These are phyloP conservation scores for Dicaeum eximium DNA, from an alignment of 2,113 vertebrate genomes.

Conservation along the genomic window DNA sequence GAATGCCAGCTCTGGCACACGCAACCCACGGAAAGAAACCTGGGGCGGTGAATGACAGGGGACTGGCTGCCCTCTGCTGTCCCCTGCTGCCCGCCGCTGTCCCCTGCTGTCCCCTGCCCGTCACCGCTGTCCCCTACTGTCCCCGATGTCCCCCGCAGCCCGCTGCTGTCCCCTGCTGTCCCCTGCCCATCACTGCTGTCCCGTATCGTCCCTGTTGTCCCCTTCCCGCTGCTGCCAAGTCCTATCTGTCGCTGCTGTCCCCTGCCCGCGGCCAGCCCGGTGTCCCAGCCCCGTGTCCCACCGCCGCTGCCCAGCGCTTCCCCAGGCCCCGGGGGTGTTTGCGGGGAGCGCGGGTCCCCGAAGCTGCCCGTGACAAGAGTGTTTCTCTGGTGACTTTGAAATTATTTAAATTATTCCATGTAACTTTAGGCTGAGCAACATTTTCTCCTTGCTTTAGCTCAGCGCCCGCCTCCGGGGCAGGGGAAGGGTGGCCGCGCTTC, in stretches of 20 bases:
- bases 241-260: background rate
- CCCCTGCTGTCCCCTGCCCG: background rate
- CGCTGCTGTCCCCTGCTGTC: fast-evolving
- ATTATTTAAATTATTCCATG: background rate
- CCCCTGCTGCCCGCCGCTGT: background rate
- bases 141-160: background rate
- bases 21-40: fast-evolving
- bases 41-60: background rate
- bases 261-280: background rate
- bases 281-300: background rate
- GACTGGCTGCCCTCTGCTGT: background rate
- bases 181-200: fast-evolving
- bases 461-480: background rate
- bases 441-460: background rate
- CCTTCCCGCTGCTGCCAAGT: background rate
- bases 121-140: background rate
- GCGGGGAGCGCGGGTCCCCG: background rate
- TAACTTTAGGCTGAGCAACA: background rate
- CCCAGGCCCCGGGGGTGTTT: background rate
- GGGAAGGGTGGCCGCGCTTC: background rate
- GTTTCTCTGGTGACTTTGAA: background rate
- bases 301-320: background rate
- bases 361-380: fast-evolving
- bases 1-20: background rate
- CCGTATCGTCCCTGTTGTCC: background rate